Percentiles rank a stretch among this genome's conserved stretches.
Conservation (phyloP, 2,113 vertebrate genomes). For the Perognathus longimembris region DNA sequence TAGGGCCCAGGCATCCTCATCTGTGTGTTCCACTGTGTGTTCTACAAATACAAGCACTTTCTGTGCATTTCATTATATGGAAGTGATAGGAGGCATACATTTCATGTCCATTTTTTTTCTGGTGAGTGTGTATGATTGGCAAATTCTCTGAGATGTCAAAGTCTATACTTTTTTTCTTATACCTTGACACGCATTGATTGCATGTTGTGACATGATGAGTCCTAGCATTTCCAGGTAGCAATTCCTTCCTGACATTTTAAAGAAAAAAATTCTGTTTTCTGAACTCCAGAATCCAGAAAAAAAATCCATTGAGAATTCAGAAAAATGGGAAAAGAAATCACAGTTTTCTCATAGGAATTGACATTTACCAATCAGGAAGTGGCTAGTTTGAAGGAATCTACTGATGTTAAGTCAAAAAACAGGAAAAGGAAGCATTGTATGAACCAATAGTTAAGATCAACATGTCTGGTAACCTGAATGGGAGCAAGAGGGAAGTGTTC, state of each 20-base stretch:
- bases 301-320: slow-evolving; percentile 28
- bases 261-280: slow-evolving; percentile 33
- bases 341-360: neutral
- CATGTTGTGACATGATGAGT: neutral
- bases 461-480: neutral
- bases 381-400: slow-evolving; percentile 21
- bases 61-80: neutral
- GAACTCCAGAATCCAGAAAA: neutral
- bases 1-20: neutral
- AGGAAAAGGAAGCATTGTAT: neutral
- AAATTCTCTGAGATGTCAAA: slow-evolving; percentile 44
- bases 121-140: neutral
- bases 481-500: neutral
- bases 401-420: slow-evolving; percentile 32
- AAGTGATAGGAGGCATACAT: neutral
- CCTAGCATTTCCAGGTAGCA: neutral
- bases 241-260: slow-evolving; percentile 28
- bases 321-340: neutral
- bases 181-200: neutral
- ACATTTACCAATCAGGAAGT: slow-evolving; percentile 12
- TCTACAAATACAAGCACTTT: neutral
- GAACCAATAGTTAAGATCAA: neutral
- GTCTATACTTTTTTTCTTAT: slow-evolving; percentile 33
- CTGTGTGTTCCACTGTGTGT: neutral
- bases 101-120: neutral